Evolutionary conservation across 2,888 invertebrate genomes (phyloP), one percentile per base, ranked within the genome.

Genomic region (Neria commutata): DNA sequence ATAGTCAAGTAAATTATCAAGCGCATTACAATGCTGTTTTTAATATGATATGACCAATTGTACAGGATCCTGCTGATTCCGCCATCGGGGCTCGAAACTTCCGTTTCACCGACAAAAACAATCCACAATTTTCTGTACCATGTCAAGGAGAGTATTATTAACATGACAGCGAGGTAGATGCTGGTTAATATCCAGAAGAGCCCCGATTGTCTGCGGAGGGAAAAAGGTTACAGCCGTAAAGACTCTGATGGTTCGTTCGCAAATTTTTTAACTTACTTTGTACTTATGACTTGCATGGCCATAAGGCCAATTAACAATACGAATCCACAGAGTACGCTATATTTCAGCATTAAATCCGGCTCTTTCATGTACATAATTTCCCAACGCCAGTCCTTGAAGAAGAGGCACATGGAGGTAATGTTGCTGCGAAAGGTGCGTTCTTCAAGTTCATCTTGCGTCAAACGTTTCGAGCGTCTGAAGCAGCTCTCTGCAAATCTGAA

Each of bases 261-360:
- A n/a, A n/a, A 17, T 17, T 45, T 3, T 45, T 14, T 29, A 24
- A 68, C 69, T 70, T 62, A 78, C 76, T 70, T 63, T 45, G 67
- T 69, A 65, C 87, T 85, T 45, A 89, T 73, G 53, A 85, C 83
- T 70, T 89, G 88, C 48, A 89, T 85, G 3, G 85, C 71, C 54
- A 87, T 84, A 34, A 86, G 84, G 58, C 85, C 85, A 16, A 86
- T 55, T 25, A 88, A 79, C 19, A 89, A 83, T 46, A 87, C 70
- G 6, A 86, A 79, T 17, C 87, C 85, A 69, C 86, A 85, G 2
- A 86, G 78, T 29, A 90, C 80, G 72, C 90, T 94, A 78, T 91
- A 94, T 76, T 92, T 93, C 75, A 93, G 91, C 58, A 94, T 84
- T 0, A 91, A 90, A 83, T 95, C 94, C 0, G 89, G 87, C 67